Conservation (phyloP, 1,140 invertebrate genomes). For the Mercenaria mercenaria region DNA sequence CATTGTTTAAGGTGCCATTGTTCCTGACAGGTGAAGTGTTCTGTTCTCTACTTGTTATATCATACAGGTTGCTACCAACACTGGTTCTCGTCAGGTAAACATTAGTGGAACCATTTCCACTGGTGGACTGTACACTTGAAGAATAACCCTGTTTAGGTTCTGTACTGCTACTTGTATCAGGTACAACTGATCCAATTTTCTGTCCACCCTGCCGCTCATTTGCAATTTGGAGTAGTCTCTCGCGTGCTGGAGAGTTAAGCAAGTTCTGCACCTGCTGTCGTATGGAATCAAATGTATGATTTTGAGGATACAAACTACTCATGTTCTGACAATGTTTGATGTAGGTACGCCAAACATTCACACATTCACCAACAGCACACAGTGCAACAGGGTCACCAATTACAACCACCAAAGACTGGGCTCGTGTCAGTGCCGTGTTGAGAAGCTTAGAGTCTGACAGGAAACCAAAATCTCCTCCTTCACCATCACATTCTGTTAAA, state of each 20-base stretch:
- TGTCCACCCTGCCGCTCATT: constrained; percentile 55
- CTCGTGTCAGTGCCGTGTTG: constrained; percentile 94
- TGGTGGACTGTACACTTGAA: background rate
- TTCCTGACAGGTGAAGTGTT: background rate
- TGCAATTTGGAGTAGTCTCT: constrained; percentile 59
- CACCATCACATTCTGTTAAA: constrained; percentile 82
- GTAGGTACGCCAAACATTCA: constrained; percentile 80
- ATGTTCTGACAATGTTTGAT: constrained; percentile 83
- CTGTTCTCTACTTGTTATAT: background rate
- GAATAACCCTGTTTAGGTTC: background rate
- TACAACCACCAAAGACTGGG: constrained; percentile 93
- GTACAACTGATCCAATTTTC: background rate
- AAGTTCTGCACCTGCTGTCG: constrained; percentile 75
- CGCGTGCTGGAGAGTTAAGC: constrained; percentile 68
- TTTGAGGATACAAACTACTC: constrained; percentile 78
- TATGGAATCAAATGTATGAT: constrained; percentile 75
- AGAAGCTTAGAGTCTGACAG: constrained; percentile 93
- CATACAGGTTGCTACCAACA: background rate
- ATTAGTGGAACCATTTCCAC: background rate
- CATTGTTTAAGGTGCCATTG: background rate
- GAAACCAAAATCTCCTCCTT: constrained; percentile 93
- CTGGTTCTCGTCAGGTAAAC: background rate
- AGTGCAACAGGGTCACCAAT: constrained; percentile 94
- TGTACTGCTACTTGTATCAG: background rate
- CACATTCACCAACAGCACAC: constrained; percentile 82